Conservation (phyloP, 2,797 vertebrate genomes). For the Mareca penelope region DNA sequence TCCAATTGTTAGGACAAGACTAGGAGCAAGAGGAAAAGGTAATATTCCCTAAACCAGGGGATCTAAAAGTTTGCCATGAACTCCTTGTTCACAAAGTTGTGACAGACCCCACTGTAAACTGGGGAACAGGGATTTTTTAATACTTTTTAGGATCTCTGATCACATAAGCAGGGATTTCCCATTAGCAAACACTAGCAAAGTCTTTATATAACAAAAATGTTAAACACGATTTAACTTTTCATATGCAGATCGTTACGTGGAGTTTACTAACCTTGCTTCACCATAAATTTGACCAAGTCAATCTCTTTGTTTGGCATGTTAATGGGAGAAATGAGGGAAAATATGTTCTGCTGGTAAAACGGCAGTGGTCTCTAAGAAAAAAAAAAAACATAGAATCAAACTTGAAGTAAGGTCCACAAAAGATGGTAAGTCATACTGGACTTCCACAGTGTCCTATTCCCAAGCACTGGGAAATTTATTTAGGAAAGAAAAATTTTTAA, state of each 20-base stretch:
- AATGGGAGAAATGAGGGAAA: slow-evolving; percentile 86
- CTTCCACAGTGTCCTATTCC: neutral
- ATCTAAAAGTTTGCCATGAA: neutral
- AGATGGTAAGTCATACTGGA: neutral
- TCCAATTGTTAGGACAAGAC: neutral
- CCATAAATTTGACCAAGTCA: slow-evolving; percentile 82
- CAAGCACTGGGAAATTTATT: neutral
- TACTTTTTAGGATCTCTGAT: neutral
- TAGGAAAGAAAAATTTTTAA: neutral
- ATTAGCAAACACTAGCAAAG: neutral
- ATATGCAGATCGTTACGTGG: fast-evolving
- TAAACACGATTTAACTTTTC: neutral
- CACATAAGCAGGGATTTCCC: neutral
- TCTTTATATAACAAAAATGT: neutral
- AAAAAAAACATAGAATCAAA: neutral
- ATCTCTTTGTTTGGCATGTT: slow-evolving; percentile 82
- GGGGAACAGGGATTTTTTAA: neutral
- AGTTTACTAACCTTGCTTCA: slow-evolving; percentile 83
- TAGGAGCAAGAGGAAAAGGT: neutral
- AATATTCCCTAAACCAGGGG: neutral
- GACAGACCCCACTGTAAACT: neutral
- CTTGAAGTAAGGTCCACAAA: neutral
- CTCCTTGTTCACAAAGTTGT: no score
- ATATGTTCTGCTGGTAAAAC: slow-evolving; percentile 88
- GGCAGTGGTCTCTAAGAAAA: slow-evolving; percentile 71